Base-by-base conservation (phyloP, 2,888 invertebrate genomes). In the Catocala sponsa region DNA sequence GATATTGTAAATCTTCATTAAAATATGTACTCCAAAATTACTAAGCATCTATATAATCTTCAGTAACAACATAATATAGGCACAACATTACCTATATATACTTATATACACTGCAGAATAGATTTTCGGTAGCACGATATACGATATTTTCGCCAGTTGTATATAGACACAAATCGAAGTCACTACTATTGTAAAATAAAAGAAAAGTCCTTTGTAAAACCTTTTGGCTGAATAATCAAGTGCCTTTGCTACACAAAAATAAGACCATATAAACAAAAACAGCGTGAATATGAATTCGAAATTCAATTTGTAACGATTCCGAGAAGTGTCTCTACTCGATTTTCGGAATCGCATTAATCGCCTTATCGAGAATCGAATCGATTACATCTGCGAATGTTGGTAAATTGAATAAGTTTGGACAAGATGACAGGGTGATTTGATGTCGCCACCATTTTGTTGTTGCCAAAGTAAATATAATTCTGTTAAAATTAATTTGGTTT, bases 351-450 rank as follows among this genome's bases (percentile, higher is more conserved):
- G 54, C 63, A 74, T 72, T 79, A 78, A 78, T 72, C 73, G 71
- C 59, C 70, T 79, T 72, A 68, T 72, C 74, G 72, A 49, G 59
- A 58, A 59, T 58, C 54, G 53, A 79, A 74, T 72, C 78, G 78
- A 81, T 78, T 76, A 67, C 72, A 68, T 63, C 42, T 61, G 70
- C 52, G 51, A 67, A 68, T 74, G 68, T 76, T 67, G 71, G 77
- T 72, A 80, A 83, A 83, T 83, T 76, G 81, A 81, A 79, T 74
- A 79, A 82, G 76, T 83, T 81, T 74, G 59, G 74, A 79, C 72
- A 75, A 76, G 73, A 68, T 58, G 66, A 63, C 67, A 68, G 62
- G 58, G 61, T 63, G 62, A 68, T 74, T 76, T 65, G 64, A 68
- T 62, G 66, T 53, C 56, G 63, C 50, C 57, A 56, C 55, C 57